Evolutionary conservation across 2,888 invertebrate species (phyloP).

Genomic region (Apamea epomidion): DNA sequence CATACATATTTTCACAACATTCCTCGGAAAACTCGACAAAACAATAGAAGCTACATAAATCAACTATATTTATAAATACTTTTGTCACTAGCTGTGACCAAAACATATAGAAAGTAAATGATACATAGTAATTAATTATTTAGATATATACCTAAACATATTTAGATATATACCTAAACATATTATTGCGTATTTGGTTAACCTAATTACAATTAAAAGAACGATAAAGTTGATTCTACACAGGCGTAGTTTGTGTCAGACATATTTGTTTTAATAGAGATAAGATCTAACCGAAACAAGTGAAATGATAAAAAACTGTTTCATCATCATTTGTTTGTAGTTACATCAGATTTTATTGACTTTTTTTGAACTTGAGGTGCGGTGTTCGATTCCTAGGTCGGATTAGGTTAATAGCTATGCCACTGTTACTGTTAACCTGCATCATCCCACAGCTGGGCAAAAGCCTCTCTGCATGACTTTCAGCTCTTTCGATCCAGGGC

Average conservation of each 20-base stretch:
- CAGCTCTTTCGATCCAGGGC: too few relatives aligned
- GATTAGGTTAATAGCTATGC: too few relatives aligned
- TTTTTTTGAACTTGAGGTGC: not conserved
- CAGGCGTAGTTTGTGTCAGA: not conserved
- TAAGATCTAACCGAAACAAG: conserved; percentile 22
- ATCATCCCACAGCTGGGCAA: too few relatives aligned
- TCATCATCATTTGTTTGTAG: conserved; percentile 27
- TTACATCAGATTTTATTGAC: not conserved
- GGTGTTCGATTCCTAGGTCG: not conserved
- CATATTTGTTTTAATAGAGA: conserved; percentile 11
- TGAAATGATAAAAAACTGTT: conserved; percentile 31
- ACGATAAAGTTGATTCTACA: conserved; percentile 40
- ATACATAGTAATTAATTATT: conserved; percentile 12
- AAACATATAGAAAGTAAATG: not conserved
- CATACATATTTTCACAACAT: not conserved
- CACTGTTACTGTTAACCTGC: too few relatives aligned
- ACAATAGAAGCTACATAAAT: not conserved
- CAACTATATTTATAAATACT: not conserved
- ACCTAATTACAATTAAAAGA: conserved; percentile 43
- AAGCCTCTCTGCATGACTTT: too few relatives aligned
- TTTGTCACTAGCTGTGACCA: not conserved
- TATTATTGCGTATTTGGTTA: conserved; percentile 33
- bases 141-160: conserved; percentile 3
- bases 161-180: conserved; percentile 6
- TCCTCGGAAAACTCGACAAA: not conserved